Percentiles rank a stretch among this genome's conserved stretches.
Conservation (phyloP, 2,113 vertebrate genomes). For the Scophthalmus maximus region DNA sequence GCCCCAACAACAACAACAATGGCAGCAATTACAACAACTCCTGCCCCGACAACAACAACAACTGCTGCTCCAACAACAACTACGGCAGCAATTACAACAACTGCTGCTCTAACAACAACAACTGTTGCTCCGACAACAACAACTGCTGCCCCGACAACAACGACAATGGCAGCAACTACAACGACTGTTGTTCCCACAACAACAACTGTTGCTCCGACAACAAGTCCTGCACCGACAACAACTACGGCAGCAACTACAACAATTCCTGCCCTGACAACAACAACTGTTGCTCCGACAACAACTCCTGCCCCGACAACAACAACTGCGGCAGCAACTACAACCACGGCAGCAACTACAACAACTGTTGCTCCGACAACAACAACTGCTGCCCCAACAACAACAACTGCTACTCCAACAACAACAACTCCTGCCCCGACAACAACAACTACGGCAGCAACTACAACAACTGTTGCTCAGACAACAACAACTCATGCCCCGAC, state of each 20-base stretch:
- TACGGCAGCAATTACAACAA: no score
- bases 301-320: not conserved
- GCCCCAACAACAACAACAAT: conserved; percentile 11
- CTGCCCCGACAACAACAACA: not conserved
- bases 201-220: no score
- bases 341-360: not conserved
- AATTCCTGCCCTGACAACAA: no score
- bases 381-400: not conserved
- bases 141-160: not conserved
- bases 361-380: not conserved
- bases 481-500: no score
- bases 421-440: not conserved
- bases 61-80: no score
- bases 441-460: not conserved
- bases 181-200: no score
- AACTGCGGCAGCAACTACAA: not conserved
- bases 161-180: no score
- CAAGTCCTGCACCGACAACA: no score
- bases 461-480: not conserved
- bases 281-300: no score
- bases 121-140: no score
- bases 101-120: no score
- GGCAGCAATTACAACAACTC: not conserved
- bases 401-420: not conserved
- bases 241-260: no score